Conservation (phyloP, 1,140 invertebrate genomes). For the Zaprionus ornatus region DNA sequence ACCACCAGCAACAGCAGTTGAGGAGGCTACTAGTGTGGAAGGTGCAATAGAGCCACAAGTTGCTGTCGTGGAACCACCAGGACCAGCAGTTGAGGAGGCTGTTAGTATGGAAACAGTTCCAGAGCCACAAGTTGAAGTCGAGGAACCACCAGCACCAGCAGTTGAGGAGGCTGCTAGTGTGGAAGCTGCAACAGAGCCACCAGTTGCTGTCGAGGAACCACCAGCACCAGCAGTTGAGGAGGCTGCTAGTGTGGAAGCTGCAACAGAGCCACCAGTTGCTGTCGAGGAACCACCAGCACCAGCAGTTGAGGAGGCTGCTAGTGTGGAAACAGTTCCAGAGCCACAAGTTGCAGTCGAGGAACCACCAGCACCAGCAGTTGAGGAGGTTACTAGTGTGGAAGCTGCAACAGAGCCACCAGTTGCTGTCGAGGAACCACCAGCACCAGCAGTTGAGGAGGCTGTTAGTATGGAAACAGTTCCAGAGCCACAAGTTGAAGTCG, state of each 20-base stretch:
- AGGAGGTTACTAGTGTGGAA: not conserved
- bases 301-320: slow-evolving; percentile 2
- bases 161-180: not conserved
- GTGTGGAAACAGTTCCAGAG: not conserved
- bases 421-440: not conserved
- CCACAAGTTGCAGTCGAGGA: not conserved
- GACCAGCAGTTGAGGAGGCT: not conserved
- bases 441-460: slow-evolving; percentile 3
- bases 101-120: not conserved
- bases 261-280: not conserved
- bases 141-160: not conserved
- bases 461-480: not conserved
- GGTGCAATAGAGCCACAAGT: not conserved
- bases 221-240: not conserved
- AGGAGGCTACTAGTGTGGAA: not conserved
- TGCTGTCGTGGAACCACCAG: not conserved
- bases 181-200: not conserved
- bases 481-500: not conserved
- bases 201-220: not conserved
- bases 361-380: not conserved
- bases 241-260: not conserved
- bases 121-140: not conserved
- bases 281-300: not conserved
- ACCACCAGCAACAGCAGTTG: not conserved
- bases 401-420: not conserved